Evolutionary conservation across 1,140 invertebrate genomes (phyloP).

Genomic region (Brachionus manjavacas): DNA sequence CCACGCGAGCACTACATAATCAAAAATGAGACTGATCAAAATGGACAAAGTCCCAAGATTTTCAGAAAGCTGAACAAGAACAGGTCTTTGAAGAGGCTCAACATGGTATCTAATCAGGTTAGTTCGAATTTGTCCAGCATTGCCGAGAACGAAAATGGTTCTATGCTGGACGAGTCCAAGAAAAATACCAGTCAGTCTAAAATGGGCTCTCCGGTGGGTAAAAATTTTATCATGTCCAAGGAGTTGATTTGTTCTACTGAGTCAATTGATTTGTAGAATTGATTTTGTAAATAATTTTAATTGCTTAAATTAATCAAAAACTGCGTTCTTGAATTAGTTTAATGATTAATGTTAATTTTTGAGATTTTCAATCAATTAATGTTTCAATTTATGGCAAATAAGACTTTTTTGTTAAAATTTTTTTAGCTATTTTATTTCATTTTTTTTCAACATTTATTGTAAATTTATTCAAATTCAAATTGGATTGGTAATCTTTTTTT

Average conservation of each 20-base stretch:
- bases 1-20: neutral
- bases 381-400: neutral
- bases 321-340: neutral
- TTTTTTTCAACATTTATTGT: neutral
- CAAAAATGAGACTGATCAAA: neutral
- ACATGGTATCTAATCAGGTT: neutral
- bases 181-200: neutral
- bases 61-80: neutral
- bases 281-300: neutral
- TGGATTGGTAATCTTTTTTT: neutral
- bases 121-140: constrained; percentile 24
- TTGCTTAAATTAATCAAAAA: neutral
- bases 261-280: neutral
- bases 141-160: constrained; percentile 3
- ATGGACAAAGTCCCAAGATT: neutral
- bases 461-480: neutral
- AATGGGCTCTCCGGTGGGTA: neutral
- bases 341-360: neutral
- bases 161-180: neutral
- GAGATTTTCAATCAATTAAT: neutral
- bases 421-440: neutral
- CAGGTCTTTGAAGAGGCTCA: neutral
- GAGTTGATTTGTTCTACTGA: constrained; percentile 15
- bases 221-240: constrained; percentile 19
- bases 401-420: neutral